Evolutionary conservation across 2,888 invertebrate species (phyloP), one percentile per base, ranked within the genome.

Genomic region (Drosophila cracens): DNA sequence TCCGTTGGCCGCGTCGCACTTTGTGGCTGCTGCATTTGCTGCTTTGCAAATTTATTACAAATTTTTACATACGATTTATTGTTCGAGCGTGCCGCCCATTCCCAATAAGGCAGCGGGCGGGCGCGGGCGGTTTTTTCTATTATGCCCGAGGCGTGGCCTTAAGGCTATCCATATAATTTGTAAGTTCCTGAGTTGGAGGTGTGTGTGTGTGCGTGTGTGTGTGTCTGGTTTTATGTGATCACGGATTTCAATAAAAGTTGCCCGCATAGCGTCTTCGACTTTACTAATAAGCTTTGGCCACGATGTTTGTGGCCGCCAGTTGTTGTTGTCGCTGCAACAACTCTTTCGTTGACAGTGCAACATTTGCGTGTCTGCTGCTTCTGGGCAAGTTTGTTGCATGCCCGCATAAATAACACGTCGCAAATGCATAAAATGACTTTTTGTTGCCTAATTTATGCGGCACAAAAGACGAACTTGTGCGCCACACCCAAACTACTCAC

Each of bases 331-430:
- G 36, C 25, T 13, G 16, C 16, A 46, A 16, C 4, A 16, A 46
- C 64, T n/a, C 8, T 27, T 49, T 48, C 64, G 82, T 68, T 83
- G 82, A 78, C 77, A 77, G 71, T 69, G 79, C 83, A 79, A 81
- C 82, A 80, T 74, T 83, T 79, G 82, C 75, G 70, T 77, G 83
- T 16, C 16, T 56, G 68, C 36, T 46, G 54, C 16, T 34, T 18
- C 21, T 75, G 85, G 77, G 62, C 71, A 84, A 82, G 80, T 82
- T 87, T 82, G 89, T 82, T 85, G 89, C 87, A 84, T 74, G 79
- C 87, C 82, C 82, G 87, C 89, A 89, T 86, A 89, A 87, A 86
- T 86, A 86, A 86, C 86, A 86, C 82, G 87, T 90, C 77, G 87
- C 82, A 87, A 88, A 90, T 87, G 87, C 85, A 90, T 87, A 89